Percentiles rank a stretch among this genome's conserved stretches.
phyloP scores from a whole-genome alignment of 35 echinoderm and acorn worm species.

The Chiridota heheva region DNA sequence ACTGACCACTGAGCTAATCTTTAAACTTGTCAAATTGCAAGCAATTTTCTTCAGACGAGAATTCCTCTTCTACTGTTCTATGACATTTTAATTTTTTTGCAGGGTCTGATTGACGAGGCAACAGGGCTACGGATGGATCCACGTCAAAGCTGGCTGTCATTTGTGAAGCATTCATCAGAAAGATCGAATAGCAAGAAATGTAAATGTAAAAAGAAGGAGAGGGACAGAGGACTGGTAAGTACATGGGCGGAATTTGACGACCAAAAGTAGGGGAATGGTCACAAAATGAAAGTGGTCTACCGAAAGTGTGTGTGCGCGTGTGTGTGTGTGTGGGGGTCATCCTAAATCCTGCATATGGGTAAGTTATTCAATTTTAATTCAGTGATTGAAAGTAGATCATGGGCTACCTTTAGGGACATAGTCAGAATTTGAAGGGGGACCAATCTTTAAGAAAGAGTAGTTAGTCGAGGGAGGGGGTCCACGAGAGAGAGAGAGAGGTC shows the following conservation, averaged over 20 bases:
- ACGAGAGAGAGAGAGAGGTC: slow-evolving; percentile 4
- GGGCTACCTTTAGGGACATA: not conserved
- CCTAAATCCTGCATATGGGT: not conserved
- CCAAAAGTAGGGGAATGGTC: not conserved
- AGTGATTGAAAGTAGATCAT: not conserved
- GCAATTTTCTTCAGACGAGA: no score
- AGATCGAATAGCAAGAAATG: slow-evolving; percentile 35
- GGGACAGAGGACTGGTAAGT: slow-evolving; percentile 74
- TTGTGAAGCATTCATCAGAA: slow-evolving; percentile 78
- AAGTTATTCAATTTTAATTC: not conserved
- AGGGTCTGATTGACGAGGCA: not conserved
- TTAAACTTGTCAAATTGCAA: no score
- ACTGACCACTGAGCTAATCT: no score
- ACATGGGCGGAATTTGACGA: not conserved
- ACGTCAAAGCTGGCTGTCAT: slow-evolving; percentile 81
- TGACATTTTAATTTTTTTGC: not conserved
- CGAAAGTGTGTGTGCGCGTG: not conserved
- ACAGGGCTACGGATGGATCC: slow-evolving; percentile 59
- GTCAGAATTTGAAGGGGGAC: not conserved
- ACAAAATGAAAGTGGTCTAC: not conserved
- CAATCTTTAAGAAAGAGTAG: not conserved
- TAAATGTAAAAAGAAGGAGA: slow-evolving; percentile 78
- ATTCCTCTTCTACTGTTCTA: not conserved
- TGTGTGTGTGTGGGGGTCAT: not conserved
- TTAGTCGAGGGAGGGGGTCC: not conserved